phyloP scores from a whole-genome alignment of 2,113 vertebrate genomes.

The Toxotes chatareus region DNA sequence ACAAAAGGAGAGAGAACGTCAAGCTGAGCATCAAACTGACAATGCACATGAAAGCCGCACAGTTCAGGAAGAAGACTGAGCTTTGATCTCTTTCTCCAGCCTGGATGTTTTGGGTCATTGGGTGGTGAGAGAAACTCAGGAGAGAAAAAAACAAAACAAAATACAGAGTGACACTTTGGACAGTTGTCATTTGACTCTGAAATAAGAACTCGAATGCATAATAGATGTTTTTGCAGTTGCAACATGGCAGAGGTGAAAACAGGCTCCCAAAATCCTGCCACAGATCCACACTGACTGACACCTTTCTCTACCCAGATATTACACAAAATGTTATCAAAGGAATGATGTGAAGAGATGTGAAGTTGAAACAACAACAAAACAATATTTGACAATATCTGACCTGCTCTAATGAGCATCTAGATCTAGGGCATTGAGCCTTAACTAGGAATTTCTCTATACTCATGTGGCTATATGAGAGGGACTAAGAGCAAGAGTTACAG shows the following conservation, averaged over 20 bases:
- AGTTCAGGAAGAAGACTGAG: conserved; percentile 13
- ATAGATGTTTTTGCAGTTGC: background rate
- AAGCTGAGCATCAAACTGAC: conserved; percentile 50
- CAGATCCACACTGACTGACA: background rate
- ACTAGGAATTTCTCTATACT: background rate
- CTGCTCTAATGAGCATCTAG: background rate
- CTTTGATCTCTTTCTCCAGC: conserved; percentile 36
- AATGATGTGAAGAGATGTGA: background rate
- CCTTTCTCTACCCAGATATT: background rate
- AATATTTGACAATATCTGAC: background rate
- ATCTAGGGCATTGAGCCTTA: background rate
- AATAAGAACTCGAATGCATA: conserved; percentile 1
- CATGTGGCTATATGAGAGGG: background rate
- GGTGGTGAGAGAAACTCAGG: background rate
- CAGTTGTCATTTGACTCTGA: conserved; percentile 10
- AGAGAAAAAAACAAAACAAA: background rate
- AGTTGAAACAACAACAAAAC: background rate
- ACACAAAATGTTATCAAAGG: background rate
- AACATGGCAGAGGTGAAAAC: background rate
- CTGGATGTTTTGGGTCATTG: conserved; percentile 1
- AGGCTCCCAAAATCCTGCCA: background rate
- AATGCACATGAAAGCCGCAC: conserved; percentile 41
- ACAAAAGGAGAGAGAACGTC: conserved; percentile 48
- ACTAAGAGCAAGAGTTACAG: background rate
- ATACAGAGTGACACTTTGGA: background rate